Percentiles rank a stretch among this genome's conserved stretches.
phyloP scores from a whole-genome alignment of 2,797 vertebrate genomes.

The Poeciliopsis gracilis region DNA sequence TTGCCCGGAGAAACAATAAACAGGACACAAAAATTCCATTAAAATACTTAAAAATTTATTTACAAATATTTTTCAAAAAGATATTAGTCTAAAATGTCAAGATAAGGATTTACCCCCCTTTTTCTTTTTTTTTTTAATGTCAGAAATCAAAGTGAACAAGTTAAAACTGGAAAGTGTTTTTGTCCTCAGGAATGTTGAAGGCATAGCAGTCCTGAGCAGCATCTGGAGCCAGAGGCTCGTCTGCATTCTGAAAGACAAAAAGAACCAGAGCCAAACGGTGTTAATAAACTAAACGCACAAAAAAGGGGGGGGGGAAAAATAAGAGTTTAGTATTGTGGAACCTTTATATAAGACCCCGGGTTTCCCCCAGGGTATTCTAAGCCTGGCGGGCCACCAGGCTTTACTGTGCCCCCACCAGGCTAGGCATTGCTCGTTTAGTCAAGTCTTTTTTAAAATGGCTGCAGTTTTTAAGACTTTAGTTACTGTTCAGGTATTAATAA shows the following conservation, averaged over 20 bases:
- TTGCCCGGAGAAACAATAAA: not conserved
- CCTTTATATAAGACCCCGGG: not conserved
- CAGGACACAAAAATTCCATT: not conserved
- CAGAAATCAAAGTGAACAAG: conserved; percentile 3
- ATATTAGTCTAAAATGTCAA: conserved; percentile 29
- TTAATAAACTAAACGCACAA: not conserved
- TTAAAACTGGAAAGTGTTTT: conserved; percentile 89
- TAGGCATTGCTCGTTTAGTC: too few species aligned
- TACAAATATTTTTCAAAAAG: conserved; percentile 36
- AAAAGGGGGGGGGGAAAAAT: not conserved
- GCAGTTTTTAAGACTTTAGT: too few species aligned
- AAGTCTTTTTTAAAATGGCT: too few species aligned
- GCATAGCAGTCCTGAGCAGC: conserved; percentile 79
- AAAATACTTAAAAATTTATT: conserved; percentile 51
- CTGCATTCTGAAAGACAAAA: conserved; percentile 81
- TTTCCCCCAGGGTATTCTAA: too few species aligned
- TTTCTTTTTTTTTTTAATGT: not conserved
- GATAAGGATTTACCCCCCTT: not conserved
- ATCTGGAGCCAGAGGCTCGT: conserved; percentile 84
- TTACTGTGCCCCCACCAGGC: too few species aligned
- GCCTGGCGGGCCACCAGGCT: too few species aligned
- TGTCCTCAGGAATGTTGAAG: conserved; percentile 84
- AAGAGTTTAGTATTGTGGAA: not conserved
- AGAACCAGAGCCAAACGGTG: not conserved
- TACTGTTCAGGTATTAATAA: too few species aligned